Evolutionary conservation across 2,113 vertebrate species (phyloP).

Genomic region (Microtus pennsylvanicus): DNA sequence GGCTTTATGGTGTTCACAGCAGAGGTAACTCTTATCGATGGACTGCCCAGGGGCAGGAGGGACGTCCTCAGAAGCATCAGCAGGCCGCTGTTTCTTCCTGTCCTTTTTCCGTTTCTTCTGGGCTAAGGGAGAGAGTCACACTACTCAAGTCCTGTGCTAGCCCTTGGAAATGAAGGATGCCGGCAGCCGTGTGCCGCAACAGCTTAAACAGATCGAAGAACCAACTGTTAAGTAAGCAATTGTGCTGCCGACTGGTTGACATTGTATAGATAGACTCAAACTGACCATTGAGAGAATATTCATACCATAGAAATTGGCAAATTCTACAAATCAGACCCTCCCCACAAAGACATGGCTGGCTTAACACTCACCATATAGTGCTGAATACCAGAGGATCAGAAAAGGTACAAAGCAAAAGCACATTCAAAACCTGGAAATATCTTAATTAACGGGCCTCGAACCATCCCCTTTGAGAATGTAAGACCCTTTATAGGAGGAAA

Average conservation of each 20-base stretch:
- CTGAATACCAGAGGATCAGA: not conserved
- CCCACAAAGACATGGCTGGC: not conserved
- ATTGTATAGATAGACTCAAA: not conserved
- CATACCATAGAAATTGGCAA: not conserved
- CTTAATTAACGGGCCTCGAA: not conserved
- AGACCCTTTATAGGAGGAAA: not conserved
- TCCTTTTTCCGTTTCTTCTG: constrained; percentile 93
- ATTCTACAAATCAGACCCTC: not conserved
- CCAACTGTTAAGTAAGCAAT: not conserved
- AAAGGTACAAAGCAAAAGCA: not conserved
- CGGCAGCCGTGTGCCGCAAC: not conserved
- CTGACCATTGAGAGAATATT: not conserved
- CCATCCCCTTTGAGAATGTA: not conserved
- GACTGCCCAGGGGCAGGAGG: constrained; percentile 44
- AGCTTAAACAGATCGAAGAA: not conserved
- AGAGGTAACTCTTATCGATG: constrained; percentile 94
- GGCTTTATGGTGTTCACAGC: constrained; percentile 96
- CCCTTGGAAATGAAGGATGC: not conserved
- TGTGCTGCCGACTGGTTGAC: not conserved
- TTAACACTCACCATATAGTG: not conserved
- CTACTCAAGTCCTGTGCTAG: not conserved
- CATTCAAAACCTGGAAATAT: not conserved
- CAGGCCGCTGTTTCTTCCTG: constrained; percentile 87
- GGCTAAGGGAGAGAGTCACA: constrained; percentile 74
- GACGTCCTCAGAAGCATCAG: constrained; percentile 52